Conservation (phyloP, 2,888 invertebrate genomes). For the Ecdyonurus torrentis region DNA sequence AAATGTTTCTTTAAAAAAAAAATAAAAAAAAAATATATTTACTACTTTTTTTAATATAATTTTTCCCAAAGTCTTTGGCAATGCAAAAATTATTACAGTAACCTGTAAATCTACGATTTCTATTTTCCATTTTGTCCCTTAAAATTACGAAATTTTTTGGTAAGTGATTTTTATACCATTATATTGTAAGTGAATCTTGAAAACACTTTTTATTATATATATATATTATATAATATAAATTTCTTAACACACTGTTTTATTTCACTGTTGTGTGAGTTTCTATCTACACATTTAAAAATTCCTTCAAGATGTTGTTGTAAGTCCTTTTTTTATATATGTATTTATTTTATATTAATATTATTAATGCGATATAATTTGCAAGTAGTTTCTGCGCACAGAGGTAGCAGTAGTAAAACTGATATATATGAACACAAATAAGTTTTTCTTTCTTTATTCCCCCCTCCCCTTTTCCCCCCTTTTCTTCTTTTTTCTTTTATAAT, state of each 20-base stretch:
- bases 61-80: not conserved
- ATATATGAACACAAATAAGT: not conserved
- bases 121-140: not conserved
- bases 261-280: not conserved
- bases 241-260: not conserved
- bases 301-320: not conserved
- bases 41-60: constrained; percentile 2
- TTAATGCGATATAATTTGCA: not conserved
- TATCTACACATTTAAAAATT: constrained; percentile 1
- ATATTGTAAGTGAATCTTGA: not conserved
- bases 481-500: constrained; percentile 1
- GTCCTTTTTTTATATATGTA: not conserved
- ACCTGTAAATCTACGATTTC: not conserved
- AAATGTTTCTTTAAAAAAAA: too few species aligned
- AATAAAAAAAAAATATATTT: not conserved
- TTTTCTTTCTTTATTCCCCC: not conserved
- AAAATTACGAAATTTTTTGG: not conserved
- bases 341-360: not conserved
- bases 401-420: constrained; percentile 4
- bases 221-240: not conserved
- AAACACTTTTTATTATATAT: not conserved
- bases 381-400: not conserved
- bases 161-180: not conserved
- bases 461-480: too few species aligned
- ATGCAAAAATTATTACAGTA: not conserved